Base-by-base conservation (phyloP, 2,797 vertebrate genomes). In the Champsocephalus esox region DNA sequence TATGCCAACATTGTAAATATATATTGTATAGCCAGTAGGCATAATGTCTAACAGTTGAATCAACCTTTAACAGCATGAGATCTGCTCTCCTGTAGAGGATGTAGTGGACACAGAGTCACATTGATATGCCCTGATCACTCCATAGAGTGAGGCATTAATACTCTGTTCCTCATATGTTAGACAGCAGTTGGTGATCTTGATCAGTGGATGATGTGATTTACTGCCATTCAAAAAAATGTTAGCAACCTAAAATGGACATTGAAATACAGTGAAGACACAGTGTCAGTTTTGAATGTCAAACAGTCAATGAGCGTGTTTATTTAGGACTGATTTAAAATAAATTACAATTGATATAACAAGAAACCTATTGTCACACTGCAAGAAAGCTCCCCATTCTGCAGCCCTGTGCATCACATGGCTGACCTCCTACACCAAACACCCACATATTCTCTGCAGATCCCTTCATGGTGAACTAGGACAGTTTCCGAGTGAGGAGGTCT, bases 301-400 rank as follows among this genome's bases (percentile, higher is more conserved):
- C 34, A 38, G 58, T 68, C 13, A 61, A 3, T 24, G 0, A 55
- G 34, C 34, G 34, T 7, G 34, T 38, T 38, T 38, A 38, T 38
- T 38, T 38, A 7, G 28, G 8, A 38, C 34, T 38, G 34, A 9
- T 38, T 5, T 28, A 28, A 28, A n/a, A 16, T 7, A 32, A 41
- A 48, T 0, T 5, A 28, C 2, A 12, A 9, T 76, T 60, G 68
- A 45, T 34, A 34, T 57, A 7, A 70, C 17, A 70, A 24, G 2
- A 74, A 60, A 34, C n/a, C 11, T 46, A 83, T 82, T 75, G 45
- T 80, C 54, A 52, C 32, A 43, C 10, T 45, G 5, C 12, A 79
- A 85, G 62, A 89, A 74, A 80, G 57, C 13, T 32, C 44, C 0
- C 9, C 61, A 63, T 82, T 87, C 56, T 77, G 2, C 10, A 16